phyloP scores from a whole-genome alignment of 2,113 vertebrate species.

The Thunnus thynnus region DNA sequence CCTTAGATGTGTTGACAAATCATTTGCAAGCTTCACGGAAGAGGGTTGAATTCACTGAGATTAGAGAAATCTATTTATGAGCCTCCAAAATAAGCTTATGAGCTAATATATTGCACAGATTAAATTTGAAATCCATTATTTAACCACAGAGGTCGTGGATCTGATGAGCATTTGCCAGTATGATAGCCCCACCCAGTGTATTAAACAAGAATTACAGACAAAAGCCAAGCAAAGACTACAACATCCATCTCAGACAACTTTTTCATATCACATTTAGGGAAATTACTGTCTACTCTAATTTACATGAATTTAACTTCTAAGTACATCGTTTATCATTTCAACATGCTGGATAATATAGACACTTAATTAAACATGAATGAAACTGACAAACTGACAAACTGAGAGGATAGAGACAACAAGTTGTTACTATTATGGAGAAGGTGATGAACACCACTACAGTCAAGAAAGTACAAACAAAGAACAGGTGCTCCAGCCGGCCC shows the following conservation, averaged over 20 bases:
- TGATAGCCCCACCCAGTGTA: conserved; percentile 54
- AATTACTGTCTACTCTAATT: background rate
- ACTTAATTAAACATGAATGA: too few relatives aligned
- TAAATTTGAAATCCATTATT: conserved; percentile 56
- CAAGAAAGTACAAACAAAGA: too few relatives aligned
- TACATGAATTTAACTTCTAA: background rate
- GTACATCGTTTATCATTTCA: too few relatives aligned
- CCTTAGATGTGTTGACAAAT: conserved; percentile 18
- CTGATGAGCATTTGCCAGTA: background rate
- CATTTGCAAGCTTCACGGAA: conserved; percentile 10
- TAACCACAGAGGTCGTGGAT: conserved; percentile 22
- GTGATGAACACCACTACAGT: too few relatives aligned
- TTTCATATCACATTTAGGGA: background rate
- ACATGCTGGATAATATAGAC: too few relatives aligned
- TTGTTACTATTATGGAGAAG: too few relatives aligned
- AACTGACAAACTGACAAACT: too few relatives aligned
- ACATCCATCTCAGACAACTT: background rate
- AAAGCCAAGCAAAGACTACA: too few relatives aligned
- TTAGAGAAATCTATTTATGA: conserved; percentile 54
- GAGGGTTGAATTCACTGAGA: conserved; percentile 21
- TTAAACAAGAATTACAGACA: background rate
- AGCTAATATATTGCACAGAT: conserved; percentile 54
- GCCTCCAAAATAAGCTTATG: conserved; percentile 24
- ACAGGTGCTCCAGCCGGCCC: too few relatives aligned
- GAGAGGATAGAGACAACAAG: too few relatives aligned